Conservation (phyloP, 2,797 vertebrate species). For the Ctenosaura bakeri region DNA sequence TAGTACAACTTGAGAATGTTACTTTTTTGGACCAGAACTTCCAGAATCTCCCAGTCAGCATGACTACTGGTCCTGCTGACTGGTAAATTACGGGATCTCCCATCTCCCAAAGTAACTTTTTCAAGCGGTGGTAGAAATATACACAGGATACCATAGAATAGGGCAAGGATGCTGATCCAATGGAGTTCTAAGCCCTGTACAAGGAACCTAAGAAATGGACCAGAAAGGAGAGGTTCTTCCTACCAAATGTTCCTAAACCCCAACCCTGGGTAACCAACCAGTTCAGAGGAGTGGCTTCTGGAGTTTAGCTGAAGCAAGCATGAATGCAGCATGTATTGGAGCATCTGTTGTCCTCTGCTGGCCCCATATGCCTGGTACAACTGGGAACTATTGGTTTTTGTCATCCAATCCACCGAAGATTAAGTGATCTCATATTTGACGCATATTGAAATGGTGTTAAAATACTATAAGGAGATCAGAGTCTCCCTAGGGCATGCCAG, state of each 20-base stretch:
- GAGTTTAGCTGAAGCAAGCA: no score
- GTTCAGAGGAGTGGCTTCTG: not conserved
- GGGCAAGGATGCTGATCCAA: not conserved
- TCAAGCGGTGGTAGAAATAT: not conserved
- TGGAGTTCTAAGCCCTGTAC: no score
- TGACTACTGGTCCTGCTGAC: no score
- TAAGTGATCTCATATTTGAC: not conserved
- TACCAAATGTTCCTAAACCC: not conserved
- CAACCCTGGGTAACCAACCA: not conserved
- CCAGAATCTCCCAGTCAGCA: no score
- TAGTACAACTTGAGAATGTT: not conserved
- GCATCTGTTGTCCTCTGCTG: not conserved
- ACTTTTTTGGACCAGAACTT: no score
- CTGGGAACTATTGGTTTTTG: not conserved
- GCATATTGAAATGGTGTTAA: constrained; percentile 11
- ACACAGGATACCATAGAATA: not conserved
- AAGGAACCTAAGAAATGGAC: not conserved
- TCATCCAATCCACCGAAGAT: not conserved
- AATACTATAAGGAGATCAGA: not conserved
- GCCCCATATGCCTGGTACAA: not conserved
- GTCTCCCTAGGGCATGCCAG: not conserved
- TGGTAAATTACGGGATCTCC: no score
- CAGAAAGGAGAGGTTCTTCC: not conserved
- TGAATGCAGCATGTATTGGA: not conserved
- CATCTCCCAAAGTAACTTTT: no score